Conservation (phyloP, 2,797 vertebrate genomes). For the Potorous gilbertii region DNA sequence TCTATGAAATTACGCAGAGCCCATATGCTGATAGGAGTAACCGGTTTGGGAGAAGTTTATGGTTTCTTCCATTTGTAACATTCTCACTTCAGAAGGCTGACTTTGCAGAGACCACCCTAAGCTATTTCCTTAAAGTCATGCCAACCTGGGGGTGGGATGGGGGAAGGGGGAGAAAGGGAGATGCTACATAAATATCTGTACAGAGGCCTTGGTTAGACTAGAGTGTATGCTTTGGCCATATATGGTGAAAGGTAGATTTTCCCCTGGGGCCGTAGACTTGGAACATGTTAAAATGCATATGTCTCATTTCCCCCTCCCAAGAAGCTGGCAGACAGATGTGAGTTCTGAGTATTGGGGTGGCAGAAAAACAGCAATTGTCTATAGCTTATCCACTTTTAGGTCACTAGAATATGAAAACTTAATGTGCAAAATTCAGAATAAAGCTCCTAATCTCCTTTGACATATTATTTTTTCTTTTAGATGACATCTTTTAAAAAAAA, state of each 20-base stretch:
- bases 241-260: constrained; percentile 73
- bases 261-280: constrained; percentile 56
- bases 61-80: constrained; percentile 60
- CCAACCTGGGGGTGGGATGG: constrained; percentile 47
- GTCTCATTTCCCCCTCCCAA: constrained; percentile 67
- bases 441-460: constrained; percentile 68
- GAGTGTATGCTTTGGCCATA: constrained; percentile 55
- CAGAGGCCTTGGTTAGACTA: constrained; percentile 48
- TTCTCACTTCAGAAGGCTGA: constrained; percentile 51
- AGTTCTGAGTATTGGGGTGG: constrained; percentile 48
- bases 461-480: constrained; percentile 72
- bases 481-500: constrained; percentile 59
- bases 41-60: constrained; percentile 10
- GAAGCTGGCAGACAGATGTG: constrained; percentile 78
- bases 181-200: constrained; percentile 69
- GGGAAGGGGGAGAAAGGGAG: background rate
- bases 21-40: constrained; percentile 32
- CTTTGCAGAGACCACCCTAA: constrained; percentile 43
- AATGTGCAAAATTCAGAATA: constrained; percentile 49
- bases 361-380: constrained; percentile 55
- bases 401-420: constrained; percentile 61
- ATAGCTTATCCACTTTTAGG: constrained; percentile 66
- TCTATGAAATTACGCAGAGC: constrained; percentile 26
- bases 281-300: constrained; percentile 72
- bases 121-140: constrained; percentile 65